A percentile compares a stretch with the other conserved stretches of the same genome.
phyloP scores from a whole-genome alignment of 2,888 invertebrate genomes.

The Diadegma fenestrale region DNA sequence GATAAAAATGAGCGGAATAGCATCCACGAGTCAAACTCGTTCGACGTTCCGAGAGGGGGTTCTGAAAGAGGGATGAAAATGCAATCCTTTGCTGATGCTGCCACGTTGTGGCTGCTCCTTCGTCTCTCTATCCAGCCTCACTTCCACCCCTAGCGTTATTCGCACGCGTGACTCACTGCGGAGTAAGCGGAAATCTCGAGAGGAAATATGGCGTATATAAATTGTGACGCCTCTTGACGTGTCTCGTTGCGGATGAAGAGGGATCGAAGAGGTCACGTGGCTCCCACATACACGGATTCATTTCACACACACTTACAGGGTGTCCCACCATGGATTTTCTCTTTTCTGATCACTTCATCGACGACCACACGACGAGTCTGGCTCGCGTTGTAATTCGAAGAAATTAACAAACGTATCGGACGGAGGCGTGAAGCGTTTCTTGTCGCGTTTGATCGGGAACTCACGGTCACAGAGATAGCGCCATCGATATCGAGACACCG shows the following conservation, averaged over 20 bases:
- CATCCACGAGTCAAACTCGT: conserved; percentile 26
- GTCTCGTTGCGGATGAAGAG: conserved; percentile 25
- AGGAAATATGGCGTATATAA: conserved; percentile 63
- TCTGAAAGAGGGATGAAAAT: conserved; percentile 22
- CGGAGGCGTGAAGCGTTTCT: not conserved
- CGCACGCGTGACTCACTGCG: conserved; percentile 65
- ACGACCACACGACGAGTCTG: not conserved
- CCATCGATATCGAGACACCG: not conserved
- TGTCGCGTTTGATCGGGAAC: not conserved
- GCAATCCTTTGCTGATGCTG: conserved; percentile 19
- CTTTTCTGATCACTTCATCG: not conserved
- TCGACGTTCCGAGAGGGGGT: conserved; percentile 10
- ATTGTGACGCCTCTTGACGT: conserved; percentile 61
- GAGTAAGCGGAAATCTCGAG: conserved; percentile 65
- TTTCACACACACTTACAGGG: not conserved
- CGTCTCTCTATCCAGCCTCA: conserved; percentile 1
- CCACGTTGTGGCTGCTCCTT: conserved; percentile 32
- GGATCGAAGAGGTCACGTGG: conserved; percentile 18
- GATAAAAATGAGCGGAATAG: conserved; percentile 7
- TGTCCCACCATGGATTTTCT: conserved; percentile 3
- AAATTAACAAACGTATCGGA: not conserved
- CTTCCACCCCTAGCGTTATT: conserved; percentile 25
- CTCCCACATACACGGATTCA: not conserved
- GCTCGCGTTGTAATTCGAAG: not conserved
- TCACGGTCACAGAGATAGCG: not conserved